Conservation (phyloP, 2,797 vertebrate genomes). For the Kryptolebias ocellatus region DNA sequence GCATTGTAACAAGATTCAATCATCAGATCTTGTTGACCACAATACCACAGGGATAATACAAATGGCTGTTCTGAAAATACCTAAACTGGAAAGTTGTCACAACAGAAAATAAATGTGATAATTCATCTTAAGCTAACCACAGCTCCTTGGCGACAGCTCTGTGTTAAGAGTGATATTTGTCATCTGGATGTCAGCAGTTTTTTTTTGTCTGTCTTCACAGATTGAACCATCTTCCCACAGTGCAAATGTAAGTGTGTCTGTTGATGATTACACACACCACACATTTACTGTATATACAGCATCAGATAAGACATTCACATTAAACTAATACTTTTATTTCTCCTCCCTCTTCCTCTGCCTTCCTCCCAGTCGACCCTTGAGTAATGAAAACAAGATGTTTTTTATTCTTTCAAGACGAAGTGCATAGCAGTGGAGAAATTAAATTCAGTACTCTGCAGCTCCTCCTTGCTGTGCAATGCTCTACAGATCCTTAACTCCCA, state of each 20-base stretch:
- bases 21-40: slow-evolving; percentile 24
- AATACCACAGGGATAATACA: slow-evolving; percentile 40
- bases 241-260: slow-evolving; percentile 33
- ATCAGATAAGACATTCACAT: slow-evolving; percentile 60
- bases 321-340: slow-evolving; percentile 57
- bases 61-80: slow-evolving; percentile 18
- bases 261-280: slow-evolving; percentile 47
- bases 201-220: slow-evolving; percentile 45
- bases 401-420: slow-evolving; percentile 63
- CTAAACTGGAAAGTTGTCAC: slow-evolving; percentile 20
- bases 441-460: slow-evolving; percentile 46
- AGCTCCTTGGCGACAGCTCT: slow-evolving; percentile 39
- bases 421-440: slow-evolving; percentile 56
- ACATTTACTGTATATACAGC: slow-evolving; percentile 43
- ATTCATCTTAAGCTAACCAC: slow-evolving; percentile 45
- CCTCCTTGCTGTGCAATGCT: slow-evolving; percentile 47
- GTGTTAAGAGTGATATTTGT: slow-evolving; percentile 46
- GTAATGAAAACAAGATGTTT: slow-evolving; percentile 85
- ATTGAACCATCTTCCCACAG: slow-evolving; percentile 37
- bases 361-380: slow-evolving; percentile 39
- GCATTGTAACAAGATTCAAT: slow-evolving; percentile 35
- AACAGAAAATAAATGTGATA: slow-evolving; percentile 33
- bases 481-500: slow-evolving; percentile 72
- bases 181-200: slow-evolving; percentile 69
- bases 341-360: slow-evolving; percentile 35